Evolutionary conservation across 2,888 invertebrate species (phyloP).

Genomic region (Hemaris fuciformis): DNA sequence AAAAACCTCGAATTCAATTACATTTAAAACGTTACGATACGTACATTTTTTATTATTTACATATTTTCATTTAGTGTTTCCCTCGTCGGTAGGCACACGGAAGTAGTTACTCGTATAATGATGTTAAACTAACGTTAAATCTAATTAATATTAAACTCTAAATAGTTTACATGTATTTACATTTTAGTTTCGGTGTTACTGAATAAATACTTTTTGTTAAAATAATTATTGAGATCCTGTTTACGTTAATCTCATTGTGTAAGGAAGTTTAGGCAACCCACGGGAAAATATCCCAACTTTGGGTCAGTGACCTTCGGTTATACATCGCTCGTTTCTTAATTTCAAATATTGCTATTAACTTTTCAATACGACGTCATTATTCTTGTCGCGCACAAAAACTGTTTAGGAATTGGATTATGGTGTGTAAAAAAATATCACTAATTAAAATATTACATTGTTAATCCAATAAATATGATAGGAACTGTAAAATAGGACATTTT

Average conservation of each 20-base stretch:
- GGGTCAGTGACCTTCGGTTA: too few species aligned
- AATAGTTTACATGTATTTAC: slow-evolving; percentile 59
- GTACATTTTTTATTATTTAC: slow-evolving; percentile 33
- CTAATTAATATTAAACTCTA: slow-evolving; percentile 43
- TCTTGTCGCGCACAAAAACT: too few species aligned
- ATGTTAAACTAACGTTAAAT: slow-evolving; percentile 38
- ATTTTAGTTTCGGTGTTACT: slow-evolving; percentile 45
- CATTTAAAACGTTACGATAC: slow-evolving; percentile 35
- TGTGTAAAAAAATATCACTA: background rate
- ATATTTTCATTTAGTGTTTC: slow-evolving; percentile 39
- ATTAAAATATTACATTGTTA: background rate
- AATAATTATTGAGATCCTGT: slow-evolving; percentile 75
- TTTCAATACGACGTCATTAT: too few species aligned
- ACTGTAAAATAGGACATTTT: background rate
- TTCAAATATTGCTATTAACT: background rate
- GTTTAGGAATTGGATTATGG: too few species aligned
- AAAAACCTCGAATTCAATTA: slow-evolving; percentile 64
- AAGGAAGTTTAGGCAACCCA: background rate
- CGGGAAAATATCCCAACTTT: too few species aligned
- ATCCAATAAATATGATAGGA: background rate
- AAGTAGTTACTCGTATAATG: slow-evolving; percentile 53
- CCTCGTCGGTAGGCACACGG: slow-evolving; percentile 66
- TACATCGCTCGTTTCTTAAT: too few species aligned
- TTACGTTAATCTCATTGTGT: slow-evolving; percentile 71
- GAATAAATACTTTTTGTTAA: slow-evolving; percentile 59